These are phyloP conservation scores for Isichthys henryi DNA, from an alignment of 2,113 vertebrate species.

Conservation along the genomic window DNA sequence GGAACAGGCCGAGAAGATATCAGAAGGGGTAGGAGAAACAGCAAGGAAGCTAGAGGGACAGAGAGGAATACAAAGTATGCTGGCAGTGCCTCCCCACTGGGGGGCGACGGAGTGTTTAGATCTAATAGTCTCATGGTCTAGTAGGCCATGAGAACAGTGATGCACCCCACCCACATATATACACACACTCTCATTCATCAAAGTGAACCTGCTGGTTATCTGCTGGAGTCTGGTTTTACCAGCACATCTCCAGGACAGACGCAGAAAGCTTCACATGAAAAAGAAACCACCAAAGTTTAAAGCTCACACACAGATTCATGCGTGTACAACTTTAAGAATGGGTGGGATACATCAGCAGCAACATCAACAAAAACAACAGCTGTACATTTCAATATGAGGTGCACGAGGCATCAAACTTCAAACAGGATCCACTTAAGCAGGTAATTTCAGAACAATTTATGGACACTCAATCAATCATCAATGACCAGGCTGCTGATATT, in stretches of 20 bases:
- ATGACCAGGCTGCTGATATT: background rate
- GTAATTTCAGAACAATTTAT: background rate
- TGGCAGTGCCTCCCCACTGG: slow-evolving; percentile 29
- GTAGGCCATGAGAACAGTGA: slow-evolving; percentile 23
- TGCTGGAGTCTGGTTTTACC: background rate
- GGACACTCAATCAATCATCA: background rate
- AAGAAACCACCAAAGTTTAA: background rate
- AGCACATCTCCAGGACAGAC: background rate
- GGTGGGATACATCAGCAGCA: background rate
- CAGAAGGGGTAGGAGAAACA: background rate
- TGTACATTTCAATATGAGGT: background rate
- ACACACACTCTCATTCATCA: background rate
- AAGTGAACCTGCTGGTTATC: background rate
- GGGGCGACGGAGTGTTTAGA: slow-evolving; percentile 6
- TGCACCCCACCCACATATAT: background rate
- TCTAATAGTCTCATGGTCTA: background rate
- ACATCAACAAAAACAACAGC: background rate
- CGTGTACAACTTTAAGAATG: background rate
- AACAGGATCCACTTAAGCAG: background rate
- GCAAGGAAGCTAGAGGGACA: background rate
- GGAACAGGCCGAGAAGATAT: background rate
- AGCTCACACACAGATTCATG: background rate
- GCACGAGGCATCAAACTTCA: background rate
- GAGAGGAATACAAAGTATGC: slow-evolving; percentile 13
- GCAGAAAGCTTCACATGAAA: background rate